phyloP scores from a whole-genome alignment of 2,113 vertebrate genomes.

The Coptodon rendalli region DNA sequence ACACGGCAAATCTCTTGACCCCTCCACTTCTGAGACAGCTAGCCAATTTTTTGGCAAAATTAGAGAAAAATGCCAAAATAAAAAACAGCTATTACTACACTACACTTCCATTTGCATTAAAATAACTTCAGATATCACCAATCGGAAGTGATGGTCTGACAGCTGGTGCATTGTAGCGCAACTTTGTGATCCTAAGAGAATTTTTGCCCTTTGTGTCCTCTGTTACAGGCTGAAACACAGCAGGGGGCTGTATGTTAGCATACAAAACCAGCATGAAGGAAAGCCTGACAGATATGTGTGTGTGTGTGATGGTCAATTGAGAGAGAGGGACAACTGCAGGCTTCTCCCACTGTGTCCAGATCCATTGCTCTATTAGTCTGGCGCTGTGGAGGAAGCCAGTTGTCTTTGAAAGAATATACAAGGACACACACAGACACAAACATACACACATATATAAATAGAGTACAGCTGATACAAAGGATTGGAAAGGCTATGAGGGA shows the following conservation, averaged over 20 bases:
- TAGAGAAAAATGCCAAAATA: background rate
- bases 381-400: background rate
- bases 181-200: background rate
- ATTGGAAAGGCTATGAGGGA: background rate
- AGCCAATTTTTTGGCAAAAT: background rate
- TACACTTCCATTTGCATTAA: background rate
- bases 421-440: background rate
- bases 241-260: constrained; percentile 23
- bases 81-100: background rate
- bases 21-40: background rate
- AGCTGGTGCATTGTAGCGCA: background rate
- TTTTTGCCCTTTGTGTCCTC: constrained; percentile 35
- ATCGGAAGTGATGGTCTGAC: background rate
- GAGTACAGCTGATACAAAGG: background rate
- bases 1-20: background rate
- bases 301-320: constrained; percentile 7
- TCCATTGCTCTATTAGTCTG: constrained; percentile 30
- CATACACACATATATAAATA: background rate
- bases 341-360: constrained; percentile 36
- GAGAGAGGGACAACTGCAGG: background rate
- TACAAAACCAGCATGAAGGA: constrained; percentile 28
- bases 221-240: background rate
- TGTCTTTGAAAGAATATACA: background rate
- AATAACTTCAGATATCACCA: background rate
- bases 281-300: background rate